Evolutionary conservation across 2,797 vertebrate genomes (phyloP).

Genomic region (Trematomus bernacchii): DNA sequence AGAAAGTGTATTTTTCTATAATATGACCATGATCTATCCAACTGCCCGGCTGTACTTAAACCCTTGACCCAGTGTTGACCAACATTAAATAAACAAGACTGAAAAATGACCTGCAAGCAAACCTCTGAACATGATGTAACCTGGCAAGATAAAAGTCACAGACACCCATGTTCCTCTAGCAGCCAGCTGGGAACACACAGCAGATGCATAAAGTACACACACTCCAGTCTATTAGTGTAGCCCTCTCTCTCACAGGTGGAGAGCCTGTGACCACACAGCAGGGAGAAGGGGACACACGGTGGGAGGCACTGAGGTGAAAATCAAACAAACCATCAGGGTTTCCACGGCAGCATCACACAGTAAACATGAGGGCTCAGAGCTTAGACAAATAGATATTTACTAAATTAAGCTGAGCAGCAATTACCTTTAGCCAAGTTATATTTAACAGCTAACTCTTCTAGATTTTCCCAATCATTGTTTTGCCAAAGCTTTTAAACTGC

Average conservation of each 20-base stretch:
- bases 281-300: conserved; percentile 20
- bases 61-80: conserved; percentile 23
- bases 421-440: conserved; percentile 16
- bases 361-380: conserved; percentile 56
- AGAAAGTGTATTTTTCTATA: background rate
- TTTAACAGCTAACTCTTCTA: conserved; percentile 6
- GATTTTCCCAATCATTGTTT: background rate
- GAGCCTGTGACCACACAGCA: conserved; percentile 59
- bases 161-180: conserved; percentile 41
- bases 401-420: conserved; percentile 55
- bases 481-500: background rate
- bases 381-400: conserved; percentile 64
- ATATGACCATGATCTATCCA: background rate
- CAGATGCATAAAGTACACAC: conserved; percentile 56
- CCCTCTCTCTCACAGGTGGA: conserved; percentile 65
- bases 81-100: conserved; percentile 18
- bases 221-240: conserved; percentile 12
- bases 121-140: conserved; percentile 32
- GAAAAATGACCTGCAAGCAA: conserved; percentile 19
- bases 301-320: conserved; percentile 70
- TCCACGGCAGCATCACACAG: conserved; percentile 69
- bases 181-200: conserved; percentile 61
- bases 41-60: background rate
- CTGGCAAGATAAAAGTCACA: background rate
- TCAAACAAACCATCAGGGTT: conserved; percentile 75